Evolutionary conservation across 2,888 invertebrate species (phyloP).

Genomic region (Drosophila tripunctata): DNA sequence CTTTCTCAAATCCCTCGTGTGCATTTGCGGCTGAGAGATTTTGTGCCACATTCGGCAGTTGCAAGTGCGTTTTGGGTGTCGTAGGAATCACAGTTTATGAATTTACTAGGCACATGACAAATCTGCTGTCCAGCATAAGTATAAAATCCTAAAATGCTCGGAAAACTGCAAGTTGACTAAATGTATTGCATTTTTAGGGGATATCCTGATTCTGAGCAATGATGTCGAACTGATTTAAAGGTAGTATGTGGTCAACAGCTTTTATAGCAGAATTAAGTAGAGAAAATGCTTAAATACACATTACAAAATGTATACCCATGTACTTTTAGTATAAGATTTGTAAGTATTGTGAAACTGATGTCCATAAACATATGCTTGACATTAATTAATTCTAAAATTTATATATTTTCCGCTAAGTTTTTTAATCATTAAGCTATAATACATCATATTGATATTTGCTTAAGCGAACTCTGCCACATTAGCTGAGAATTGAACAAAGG

Average conservation of each 20-base stretch:
- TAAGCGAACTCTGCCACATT: not conserved
- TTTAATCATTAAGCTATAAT: not conserved
- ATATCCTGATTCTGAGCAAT: too few relatives aligned
- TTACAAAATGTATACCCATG: too few relatives aligned
- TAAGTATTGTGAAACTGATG: too few relatives aligned
- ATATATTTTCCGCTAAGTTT: not conserved
- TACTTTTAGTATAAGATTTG: too few relatives aligned
- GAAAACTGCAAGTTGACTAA: not conserved
- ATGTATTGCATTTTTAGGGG: not conserved
- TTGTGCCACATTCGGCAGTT: conserved; percentile 25
- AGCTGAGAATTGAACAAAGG: conserved; percentile 16
- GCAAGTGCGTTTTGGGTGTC: conserved; percentile 21
- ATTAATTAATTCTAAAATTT: too few relatives aligned
- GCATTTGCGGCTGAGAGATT: conserved; percentile 56
- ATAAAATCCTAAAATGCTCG: conserved; percentile 30
- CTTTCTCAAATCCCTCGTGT: conserved; percentile 28
- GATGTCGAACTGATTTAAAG: too few relatives aligned
- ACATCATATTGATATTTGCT: not conserved
- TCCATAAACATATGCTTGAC: too few relatives aligned
- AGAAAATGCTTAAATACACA: too few relatives aligned
- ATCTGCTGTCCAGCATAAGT: conserved; percentile 22
- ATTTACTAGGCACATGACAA: conserved; percentile 68
- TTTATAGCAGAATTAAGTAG: too few relatives aligned
- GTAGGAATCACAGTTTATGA: conserved; percentile 62
- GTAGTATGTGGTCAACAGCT: too few relatives aligned